phyloP scores from a whole-genome alignment of 2,888 invertebrate species.

The Operophtera brumata region DNA sequence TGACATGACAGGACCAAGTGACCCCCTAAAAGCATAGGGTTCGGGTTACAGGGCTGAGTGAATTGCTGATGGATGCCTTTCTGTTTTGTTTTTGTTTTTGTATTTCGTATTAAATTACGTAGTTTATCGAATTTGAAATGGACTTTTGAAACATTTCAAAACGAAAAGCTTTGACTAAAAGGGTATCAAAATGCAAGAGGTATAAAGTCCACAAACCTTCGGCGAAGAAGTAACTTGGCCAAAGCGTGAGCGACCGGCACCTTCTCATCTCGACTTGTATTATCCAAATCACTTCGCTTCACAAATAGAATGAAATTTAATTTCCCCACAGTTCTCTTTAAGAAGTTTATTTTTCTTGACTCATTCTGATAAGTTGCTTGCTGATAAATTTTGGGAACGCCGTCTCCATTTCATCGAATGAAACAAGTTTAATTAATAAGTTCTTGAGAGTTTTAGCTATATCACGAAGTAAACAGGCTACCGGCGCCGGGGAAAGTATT shows the following conservation, averaged over 20 bases:
- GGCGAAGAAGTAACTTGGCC: slow-evolving; percentile 22
- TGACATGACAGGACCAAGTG: slow-evolving; percentile 26
- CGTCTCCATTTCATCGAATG: slow-evolving; percentile 70
- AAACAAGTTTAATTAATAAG: slow-evolving; percentile 76
- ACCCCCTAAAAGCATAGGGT: slow-evolving; percentile 25
- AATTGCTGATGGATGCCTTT: slow-evolving; percentile 18
- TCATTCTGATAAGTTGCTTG: slow-evolving; percentile 58
- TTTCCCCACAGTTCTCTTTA: slow-evolving; percentile 58
- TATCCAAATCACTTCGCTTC: slow-evolving; percentile 68
- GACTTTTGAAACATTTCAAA: not conserved
- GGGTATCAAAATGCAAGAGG: slow-evolving; percentile 16
- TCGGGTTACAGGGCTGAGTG: slow-evolving; percentile 23
- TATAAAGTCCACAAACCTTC: slow-evolving; percentile 16
- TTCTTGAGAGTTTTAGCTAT: slow-evolving; percentile 40
- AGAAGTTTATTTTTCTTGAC: slow-evolving; percentile 66
- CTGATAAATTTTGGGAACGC: slow-evolving; percentile 73
- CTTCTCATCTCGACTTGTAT: slow-evolving; percentile 66
- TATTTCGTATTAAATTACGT: not conserved
- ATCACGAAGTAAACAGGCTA: slow-evolving; percentile 5
- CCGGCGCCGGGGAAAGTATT: too few relatives aligned
- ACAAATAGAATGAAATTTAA: slow-evolving; percentile 71
- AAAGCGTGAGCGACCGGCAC: slow-evolving; percentile 19
- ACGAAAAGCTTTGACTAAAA: slow-evolving; percentile 5
- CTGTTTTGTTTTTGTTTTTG: slow-evolving; percentile 5
- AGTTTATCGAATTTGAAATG: not conserved